phyloP scores from a whole-genome alignment of 2,888 invertebrate species.

The Cephus pulcher region DNA sequence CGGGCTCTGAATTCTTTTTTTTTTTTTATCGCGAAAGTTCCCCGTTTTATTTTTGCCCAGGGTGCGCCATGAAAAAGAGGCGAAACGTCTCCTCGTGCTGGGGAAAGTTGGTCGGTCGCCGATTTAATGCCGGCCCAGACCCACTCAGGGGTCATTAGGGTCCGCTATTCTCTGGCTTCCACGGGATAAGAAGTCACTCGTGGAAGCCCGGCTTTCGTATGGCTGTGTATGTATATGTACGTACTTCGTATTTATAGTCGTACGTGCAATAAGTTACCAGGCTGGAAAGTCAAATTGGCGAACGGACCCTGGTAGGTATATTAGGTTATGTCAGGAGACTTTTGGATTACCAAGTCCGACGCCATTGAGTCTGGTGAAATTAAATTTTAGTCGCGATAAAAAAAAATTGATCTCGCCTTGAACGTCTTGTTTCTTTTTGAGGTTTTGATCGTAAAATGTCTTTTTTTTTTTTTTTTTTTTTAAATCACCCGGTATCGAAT shows the following conservation, averaged over 20 bases:
- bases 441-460: too few species aligned
- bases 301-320: neutral
- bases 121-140: constrained; percentile 46
- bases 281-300: neutral
- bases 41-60: neutral
- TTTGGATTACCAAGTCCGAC: neutral
- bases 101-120: constrained; percentile 37
- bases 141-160: constrained; percentile 47
- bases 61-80: neutral
- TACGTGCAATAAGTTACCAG: neutral
- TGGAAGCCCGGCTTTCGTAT: neutral
- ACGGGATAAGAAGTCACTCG: neutral
- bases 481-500: too few species aligned
- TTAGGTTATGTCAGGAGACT: neutral
- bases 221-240: neutral
- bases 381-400: neutral
- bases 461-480: neutral
- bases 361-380: neutral
- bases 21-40: neutral
- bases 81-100: neutral
- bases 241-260: neutral
- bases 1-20: too few species aligned
- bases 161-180: constrained; percentile 13
- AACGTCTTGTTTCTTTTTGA: accelerated
- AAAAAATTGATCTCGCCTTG: neutral